A percentile compares a stretch with the other conserved stretches of the same genome.
These are phyloP conservation scores for Myiagra hebetior DNA, from an alignment of 2,113 vertebrate species.

Conservation along the genomic window DNA sequence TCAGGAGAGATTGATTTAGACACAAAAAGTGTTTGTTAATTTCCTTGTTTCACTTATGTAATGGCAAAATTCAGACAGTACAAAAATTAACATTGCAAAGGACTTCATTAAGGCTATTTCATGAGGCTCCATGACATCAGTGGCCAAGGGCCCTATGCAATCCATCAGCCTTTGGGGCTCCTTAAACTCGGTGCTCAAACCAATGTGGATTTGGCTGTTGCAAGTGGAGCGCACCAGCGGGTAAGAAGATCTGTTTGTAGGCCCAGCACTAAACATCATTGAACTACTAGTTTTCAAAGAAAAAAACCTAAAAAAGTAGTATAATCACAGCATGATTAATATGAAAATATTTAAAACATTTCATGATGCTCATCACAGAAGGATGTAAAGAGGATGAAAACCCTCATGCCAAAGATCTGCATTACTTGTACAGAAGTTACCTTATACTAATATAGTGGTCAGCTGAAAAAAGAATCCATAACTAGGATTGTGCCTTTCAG, in stretches of 20 bases:
- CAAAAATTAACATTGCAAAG: constrained; percentile 3
- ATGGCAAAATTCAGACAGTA: background rate
- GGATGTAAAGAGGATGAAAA: background rate
- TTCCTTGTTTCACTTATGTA: background rate
- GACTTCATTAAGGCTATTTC: background rate
- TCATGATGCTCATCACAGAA: background rate
- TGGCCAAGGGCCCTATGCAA: background rate
- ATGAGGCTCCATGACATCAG: background rate
- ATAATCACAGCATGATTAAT: background rate
- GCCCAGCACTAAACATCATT: background rate
- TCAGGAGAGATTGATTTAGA: background rate
- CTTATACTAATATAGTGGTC: background rate
- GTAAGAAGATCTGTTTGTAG: background rate
- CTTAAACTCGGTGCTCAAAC: background rate
- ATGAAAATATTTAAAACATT: background rate
- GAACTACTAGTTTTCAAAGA: background rate
- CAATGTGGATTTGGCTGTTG: background rate
- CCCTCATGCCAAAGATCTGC: background rate
- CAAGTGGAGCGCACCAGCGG: background rate
- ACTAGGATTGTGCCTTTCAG: background rate
- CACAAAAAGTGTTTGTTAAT: background rate
- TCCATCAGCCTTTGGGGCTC: background rate
- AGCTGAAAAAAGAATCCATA: background rate
- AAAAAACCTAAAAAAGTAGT: too few relatives aligned
- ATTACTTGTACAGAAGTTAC: background rate